These are phyloP conservation scores for Nesogale talazaci DNA, from an alignment of 2,113 vertebrate genomes.

Conservation along the genomic window DNA sequence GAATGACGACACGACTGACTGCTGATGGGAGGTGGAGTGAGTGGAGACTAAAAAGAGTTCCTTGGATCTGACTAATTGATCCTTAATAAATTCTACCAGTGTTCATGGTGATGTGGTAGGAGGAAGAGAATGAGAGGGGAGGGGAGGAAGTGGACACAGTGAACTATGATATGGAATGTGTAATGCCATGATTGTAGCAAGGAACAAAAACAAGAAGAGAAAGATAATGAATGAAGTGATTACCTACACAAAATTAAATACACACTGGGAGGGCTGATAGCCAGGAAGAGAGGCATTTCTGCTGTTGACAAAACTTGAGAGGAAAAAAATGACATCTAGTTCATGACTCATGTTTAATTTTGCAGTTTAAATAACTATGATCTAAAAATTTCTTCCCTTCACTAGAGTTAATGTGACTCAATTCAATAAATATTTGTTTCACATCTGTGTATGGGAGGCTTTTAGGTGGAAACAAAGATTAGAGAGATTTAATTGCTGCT, in stretches of 20 bases:
- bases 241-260: not conserved
- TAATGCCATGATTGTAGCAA: not conserved
- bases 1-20: not conserved
- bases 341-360: not conserved
- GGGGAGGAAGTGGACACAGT: slow-evolving; percentile 71
- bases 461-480: not conserved
- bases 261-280: not conserved
- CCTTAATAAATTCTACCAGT: not conserved
- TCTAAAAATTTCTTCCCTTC: slow-evolving; percentile 6
- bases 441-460: not conserved
- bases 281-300: not conserved
- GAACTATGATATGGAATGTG: not conserved
- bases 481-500: slow-evolving; percentile 13
- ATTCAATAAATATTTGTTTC: slow-evolving; percentile 1
- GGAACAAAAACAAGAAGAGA: not conserved
- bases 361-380: slow-evolving; percentile 35
- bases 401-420: not conserved
- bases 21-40: not conserved
- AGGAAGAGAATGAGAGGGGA: slow-evolving; percentile 59
- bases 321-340: slow-evolving; percentile 4
- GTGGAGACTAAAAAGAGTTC: not conserved
- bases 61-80: not conserved
- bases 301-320: not conserved
- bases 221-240: not conserved
- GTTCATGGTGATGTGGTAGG: slow-evolving; percentile 68